These are phyloP conservation scores for Anser cygnoides DNA, from an alignment of 2,113 vertebrate species.

Conservation along the genomic window DNA sequence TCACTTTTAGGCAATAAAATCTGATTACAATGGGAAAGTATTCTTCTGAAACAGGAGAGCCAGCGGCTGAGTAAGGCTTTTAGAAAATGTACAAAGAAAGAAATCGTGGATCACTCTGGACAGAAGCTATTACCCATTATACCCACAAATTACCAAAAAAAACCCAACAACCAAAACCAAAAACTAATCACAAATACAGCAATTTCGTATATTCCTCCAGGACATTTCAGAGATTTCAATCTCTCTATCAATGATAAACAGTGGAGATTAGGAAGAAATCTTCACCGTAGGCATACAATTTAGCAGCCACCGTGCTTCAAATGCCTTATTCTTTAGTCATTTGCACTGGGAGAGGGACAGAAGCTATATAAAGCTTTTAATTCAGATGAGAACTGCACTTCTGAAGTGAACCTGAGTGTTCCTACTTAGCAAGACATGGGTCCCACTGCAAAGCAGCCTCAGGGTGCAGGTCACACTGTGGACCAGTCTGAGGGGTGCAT, in stretches of 20 bases:
- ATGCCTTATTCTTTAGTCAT: not conserved
- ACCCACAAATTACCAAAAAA: not conserved
- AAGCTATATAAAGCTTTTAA: not conserved
- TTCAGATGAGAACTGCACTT: not conserved
- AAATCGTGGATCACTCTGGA: not conserved
- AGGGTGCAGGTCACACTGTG: accelerated
- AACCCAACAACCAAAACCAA: not conserved
- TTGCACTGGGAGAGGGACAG: not conserved
- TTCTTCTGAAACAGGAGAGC: not conserved
- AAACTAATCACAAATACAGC: not conserved
- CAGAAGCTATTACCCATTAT: not conserved
- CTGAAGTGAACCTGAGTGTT: not conserved
- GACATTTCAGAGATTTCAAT: not conserved
- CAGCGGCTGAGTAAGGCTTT: not conserved
- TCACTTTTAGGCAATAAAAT: not conserved
- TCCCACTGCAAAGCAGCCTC: accelerated
- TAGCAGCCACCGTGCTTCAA: not conserved
- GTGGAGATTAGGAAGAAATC: not conserved
- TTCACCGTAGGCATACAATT: not conserved
- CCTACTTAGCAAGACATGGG: not conserved
- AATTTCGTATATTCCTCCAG: not conserved
- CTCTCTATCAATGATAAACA: not conserved
- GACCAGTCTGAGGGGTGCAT: not conserved
- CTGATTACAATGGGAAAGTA: not conserved
- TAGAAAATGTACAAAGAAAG: not conserved